A percentile compares a stretch with the other conserved stretches of the same genome.
phyloP scores from a whole-genome alignment of 2,888 invertebrate genomes.

The Branchellion lobata region DNA sequence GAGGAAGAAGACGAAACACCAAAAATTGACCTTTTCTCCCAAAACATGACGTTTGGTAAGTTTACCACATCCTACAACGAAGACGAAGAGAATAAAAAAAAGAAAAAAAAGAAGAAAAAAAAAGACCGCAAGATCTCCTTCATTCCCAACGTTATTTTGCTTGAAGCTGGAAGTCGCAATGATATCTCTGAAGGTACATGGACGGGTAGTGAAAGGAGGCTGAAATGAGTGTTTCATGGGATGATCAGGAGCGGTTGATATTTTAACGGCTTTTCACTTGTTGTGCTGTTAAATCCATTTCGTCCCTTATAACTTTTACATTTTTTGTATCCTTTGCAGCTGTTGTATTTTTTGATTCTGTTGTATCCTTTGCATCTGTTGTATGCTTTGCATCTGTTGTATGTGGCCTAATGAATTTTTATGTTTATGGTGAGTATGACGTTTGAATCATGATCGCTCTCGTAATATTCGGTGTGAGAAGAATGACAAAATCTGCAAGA shows the following conservation, averaged over 20 bases:
- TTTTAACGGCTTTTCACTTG: no score
- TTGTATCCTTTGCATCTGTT: no score
- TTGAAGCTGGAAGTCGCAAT: slow-evolving; percentile 94
- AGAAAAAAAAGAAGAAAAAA: not conserved
- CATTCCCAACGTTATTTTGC: slow-evolving; percentile 79
- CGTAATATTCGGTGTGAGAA: no score
- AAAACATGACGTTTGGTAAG: slow-evolving; percentile 1
- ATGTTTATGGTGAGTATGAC: no score
- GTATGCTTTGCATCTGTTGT: no score
- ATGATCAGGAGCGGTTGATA: not conserved
- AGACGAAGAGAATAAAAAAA: slow-evolving; percentile 16
- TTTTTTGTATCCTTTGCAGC: no score
- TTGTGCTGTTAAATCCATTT: no score
- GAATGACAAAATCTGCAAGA: no score
- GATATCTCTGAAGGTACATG: slow-evolving; percentile 90
- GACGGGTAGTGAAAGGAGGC: slow-evolving; percentile 51
- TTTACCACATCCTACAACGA: slow-evolving; percentile 2
- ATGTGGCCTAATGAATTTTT: no score
- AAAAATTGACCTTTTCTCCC: not conserved
- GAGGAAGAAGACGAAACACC: slow-evolving; percentile 2
- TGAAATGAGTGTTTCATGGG: not conserved
- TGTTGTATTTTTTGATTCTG: no score
- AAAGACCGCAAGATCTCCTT: slow-evolving; percentile 63
- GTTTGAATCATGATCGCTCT: no score
- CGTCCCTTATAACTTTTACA: no score